Evolutionary conservation across 1,140 invertebrate species (phyloP).

Genomic region (Drosophila pandora): DNA sequence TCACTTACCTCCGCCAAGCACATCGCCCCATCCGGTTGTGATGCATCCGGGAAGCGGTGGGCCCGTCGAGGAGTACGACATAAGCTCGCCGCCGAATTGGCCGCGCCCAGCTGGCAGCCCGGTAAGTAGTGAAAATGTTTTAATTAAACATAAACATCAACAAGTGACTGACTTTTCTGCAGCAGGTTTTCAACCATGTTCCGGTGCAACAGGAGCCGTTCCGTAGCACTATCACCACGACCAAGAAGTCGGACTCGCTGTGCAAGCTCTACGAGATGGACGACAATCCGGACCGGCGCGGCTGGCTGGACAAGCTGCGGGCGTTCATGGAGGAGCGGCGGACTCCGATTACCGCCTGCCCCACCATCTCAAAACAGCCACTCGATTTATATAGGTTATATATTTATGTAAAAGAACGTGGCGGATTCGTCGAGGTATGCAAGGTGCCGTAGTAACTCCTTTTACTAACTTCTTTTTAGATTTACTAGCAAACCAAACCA

Average conservation of each 20-base stretch:
- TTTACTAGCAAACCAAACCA: constrained; percentile 79
- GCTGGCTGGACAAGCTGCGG: constrained; percentile 96
- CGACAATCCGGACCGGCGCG: constrained; percentile 94
- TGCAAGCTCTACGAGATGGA: constrained; percentile 98
- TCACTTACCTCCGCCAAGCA: constrained; percentile 89
- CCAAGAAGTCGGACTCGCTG: constrained; percentile 94
- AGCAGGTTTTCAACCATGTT: constrained; percentile 95
- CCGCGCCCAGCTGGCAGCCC: constrained; percentile 95
- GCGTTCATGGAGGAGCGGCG: constrained; percentile 97
- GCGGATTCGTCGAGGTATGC: constrained; percentile 98
- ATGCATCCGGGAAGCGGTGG: constrained; percentile 85
- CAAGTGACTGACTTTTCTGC: constrained; percentile 73
- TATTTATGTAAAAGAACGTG: constrained; percentile 96
- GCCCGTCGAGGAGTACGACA: constrained; percentile 95
- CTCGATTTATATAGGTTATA: constrained; percentile 98
- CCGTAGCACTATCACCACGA: constrained; percentile 86
- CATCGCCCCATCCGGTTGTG: constrained; percentile 89
- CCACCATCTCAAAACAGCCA: constrained; percentile 98
- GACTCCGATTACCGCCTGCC: constrained; percentile 96
- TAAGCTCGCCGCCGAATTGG: constrained; percentile 92
- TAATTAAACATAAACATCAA: neutral
- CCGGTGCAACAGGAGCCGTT: constrained; percentile 91
- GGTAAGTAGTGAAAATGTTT: constrained; percentile 85
- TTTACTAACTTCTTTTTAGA: constrained; percentile 84
- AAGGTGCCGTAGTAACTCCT: constrained; percentile 87